Evolutionary conservation across 2,797 vertebrate genomes (phyloP), one percentile per base, ranked within the genome.

Genomic region (Protosalanx chinensis): DNA sequence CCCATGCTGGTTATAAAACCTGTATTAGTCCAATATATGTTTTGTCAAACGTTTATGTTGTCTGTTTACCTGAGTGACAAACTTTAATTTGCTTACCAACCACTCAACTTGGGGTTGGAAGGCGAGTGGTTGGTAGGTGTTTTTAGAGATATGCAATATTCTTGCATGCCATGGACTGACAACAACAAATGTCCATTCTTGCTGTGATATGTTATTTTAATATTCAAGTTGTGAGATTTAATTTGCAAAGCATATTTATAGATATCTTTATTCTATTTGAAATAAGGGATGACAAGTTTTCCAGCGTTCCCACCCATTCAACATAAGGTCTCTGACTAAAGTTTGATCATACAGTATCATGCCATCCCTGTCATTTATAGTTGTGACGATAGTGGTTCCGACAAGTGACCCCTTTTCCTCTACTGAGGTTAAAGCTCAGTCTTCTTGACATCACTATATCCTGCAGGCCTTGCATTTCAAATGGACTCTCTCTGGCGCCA

Each of bases 401-500:
- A 85, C 68, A 68, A 77, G 73, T 72, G 73, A 84, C 79, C 69
- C 67, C 76, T 83, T 72, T 60, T 58, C 66, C 68, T 63, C 30
- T 75, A 51, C 76, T 23, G 72, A 81, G 75, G 67, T n/a, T 0
- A 23, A 78, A 72, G 78, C 76, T 72, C 32, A 60, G 74, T 76
- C 82, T 80, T 77, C 68, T 72, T 61, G 15, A 46, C 70, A 74
- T 76, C 76, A 16, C 49, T 71, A 59, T 60, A 66, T 60, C 46
- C 2, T 65, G 15, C 65, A 41, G 37, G 51, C 49, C 23, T 51
- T 82, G 79, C 82, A 88, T 88, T 90, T 89, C 86, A 90, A 89
- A 88, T 85, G 75, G 88, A 85, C 86, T 88, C 71, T 73, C 84
- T 71, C 16, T 27, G 23, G 79, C 82, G 87, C 80, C 83, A 89